A percentile compares a stretch with the other conserved stretches of the same genome.
phyloP scores from a whole-genome alignment of 2,888 invertebrate genomes.

The Netelia virgata region DNA sequence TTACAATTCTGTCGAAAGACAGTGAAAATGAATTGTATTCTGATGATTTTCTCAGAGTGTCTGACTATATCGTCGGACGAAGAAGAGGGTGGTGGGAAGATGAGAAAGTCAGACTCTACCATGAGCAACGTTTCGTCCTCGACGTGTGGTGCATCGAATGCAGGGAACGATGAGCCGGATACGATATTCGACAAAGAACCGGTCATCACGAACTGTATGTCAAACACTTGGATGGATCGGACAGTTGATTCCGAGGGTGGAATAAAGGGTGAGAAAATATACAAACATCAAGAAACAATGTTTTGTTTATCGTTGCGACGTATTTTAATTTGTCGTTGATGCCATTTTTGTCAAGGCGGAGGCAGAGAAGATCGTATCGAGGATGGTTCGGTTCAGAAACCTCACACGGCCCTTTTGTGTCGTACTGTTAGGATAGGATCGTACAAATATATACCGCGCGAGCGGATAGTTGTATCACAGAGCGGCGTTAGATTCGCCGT shows the following conservation, averaged over 20 bases:
- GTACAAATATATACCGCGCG: slow-evolving; percentile 91
- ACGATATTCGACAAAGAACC: slow-evolving; percentile 83
- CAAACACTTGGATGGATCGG: slow-evolving; percentile 37
- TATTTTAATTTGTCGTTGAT: not conserved
- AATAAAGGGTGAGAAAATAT: slow-evolving; percentile 59
- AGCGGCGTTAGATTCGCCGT: slow-evolving; percentile 84
- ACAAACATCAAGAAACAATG: not conserved
- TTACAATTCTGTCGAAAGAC: slow-evolving; percentile 46
- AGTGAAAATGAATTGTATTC: not conserved
- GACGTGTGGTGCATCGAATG: slow-evolving; percentile 40
- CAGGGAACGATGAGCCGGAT: slow-evolving; percentile 73
- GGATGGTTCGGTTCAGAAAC: slow-evolving; percentile 75
- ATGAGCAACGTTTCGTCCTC: slow-evolving; percentile 39
- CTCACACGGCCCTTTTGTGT: slow-evolving; percentile 88
- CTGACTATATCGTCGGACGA: slow-evolving; percentile 85
- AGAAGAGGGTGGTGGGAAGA: slow-evolving; percentile 76
- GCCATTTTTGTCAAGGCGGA: slow-evolving; percentile 84
- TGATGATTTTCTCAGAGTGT: slow-evolving; percentile 76
- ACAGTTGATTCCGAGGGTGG: slow-evolving; percentile 61
- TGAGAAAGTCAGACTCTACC: slow-evolving; percentile 61
- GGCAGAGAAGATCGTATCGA: slow-evolving; percentile 86
- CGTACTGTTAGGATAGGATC: slow-evolving; percentile 94
- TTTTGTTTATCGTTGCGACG: not conserved
- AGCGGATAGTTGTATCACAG: slow-evolving; percentile 88
- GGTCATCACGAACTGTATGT: slow-evolving; percentile 79